phyloP scores from a whole-genome alignment of 2,113 vertebrate genomes.

The Siphamia tubifer region DNA sequence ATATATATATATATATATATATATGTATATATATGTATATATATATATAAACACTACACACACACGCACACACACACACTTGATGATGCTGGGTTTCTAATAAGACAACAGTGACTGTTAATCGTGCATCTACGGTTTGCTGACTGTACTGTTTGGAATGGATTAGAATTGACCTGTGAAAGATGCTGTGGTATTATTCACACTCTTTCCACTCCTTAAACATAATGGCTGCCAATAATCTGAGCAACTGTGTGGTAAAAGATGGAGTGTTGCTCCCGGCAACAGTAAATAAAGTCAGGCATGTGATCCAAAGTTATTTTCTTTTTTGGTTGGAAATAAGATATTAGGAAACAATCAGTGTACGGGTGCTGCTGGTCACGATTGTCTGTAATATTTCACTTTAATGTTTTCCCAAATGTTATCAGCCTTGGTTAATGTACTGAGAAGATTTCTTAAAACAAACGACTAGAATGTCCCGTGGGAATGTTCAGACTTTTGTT shows the following conservation, averaged over 20 bases:
- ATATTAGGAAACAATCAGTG: not conserved
- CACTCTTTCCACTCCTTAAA: not conserved
- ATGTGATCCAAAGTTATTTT: not conserved
- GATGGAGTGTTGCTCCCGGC: not conserved
- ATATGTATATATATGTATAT: too few species aligned
- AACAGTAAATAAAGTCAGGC: slow-evolving; percentile 1
- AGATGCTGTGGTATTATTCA: not conserved
- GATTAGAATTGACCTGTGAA: not conserved
- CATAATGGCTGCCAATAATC: not conserved
- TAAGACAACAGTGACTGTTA: slow-evolving; percentile 61
- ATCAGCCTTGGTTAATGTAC: slow-evolving; percentile 21
- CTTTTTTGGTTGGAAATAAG: not conserved
- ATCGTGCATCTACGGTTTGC: slow-evolving; percentile 9
- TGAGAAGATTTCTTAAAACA: not conserved
- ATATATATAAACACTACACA: not conserved
- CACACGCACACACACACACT: not conserved
- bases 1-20: too few species aligned
- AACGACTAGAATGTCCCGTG: not conserved
- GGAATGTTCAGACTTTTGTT: not conserved
- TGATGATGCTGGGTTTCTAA: too few species aligned
- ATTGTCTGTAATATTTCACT: not conserved
- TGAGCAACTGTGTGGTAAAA: slow-evolving; percentile 1
- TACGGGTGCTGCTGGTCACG: not conserved
- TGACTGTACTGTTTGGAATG: slow-evolving; percentile 17
- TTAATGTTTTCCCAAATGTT: not conserved